phyloP scores from a whole-genome alignment of 2,797 vertebrate species.

The Helicolenus hilgendorfi region DNA sequence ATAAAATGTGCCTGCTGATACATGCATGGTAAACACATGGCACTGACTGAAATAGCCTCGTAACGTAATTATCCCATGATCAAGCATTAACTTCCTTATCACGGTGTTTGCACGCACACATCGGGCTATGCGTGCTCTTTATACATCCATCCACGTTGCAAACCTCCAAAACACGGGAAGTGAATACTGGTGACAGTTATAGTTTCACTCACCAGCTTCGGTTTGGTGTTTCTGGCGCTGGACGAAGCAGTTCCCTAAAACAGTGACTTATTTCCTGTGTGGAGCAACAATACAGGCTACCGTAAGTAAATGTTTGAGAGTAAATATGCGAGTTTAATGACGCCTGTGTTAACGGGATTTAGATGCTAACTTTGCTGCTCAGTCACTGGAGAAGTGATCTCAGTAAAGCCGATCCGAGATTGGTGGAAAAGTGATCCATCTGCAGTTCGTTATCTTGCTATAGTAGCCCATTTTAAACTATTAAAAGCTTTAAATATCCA shows the following conservation, averaged over 20 bases:
- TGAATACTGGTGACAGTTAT: not conserved
- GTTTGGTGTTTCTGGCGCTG: not conserved
- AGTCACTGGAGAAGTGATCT: not conserved
- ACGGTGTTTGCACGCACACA: not conserved
- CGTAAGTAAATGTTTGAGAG: not conserved
- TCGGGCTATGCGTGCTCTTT: not conserved
- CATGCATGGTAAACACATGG: too few relatives aligned
- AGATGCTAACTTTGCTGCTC: not conserved
- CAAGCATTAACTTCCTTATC: not conserved
- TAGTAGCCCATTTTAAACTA: not conserved
- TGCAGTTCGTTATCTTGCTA: not conserved
- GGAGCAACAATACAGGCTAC: not conserved
- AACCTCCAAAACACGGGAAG: too few relatives aligned
- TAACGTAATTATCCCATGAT: not conserved
- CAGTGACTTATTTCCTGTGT: not conserved
- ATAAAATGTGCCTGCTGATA: not conserved
- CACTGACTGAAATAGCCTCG: too few relatives aligned
- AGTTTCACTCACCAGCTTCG: not conserved
- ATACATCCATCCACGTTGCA: too few relatives aligned
- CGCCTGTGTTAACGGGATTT: not conserved
- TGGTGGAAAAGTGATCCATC: not conserved
- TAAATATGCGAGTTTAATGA: not conserved
- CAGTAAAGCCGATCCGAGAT: not conserved
- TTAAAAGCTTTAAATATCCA: too few relatives aligned
- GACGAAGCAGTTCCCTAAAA: not conserved